Base-by-base conservation (phyloP, 2,888 invertebrate genomes). In the Scaptodrosophila latifasciaeformis region DNA sequence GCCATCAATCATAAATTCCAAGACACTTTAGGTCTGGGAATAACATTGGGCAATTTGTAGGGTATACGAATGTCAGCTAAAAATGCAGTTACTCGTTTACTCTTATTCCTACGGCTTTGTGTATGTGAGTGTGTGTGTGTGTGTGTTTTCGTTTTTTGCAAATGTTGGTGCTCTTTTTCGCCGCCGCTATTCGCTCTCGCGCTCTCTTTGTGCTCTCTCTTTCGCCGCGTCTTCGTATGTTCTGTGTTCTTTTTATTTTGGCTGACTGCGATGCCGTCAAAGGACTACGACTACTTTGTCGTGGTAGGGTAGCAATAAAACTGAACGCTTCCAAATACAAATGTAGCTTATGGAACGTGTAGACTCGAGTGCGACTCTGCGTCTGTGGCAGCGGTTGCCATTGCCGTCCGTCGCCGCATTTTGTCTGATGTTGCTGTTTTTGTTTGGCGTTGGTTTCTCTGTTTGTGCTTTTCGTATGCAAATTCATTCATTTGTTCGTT, bases 231-330 rank as follows among this genome's bases (percentile, higher is more conserved):
- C 10, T 29, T 6, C n/a, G 34, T n/a, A 5, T 6, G 7, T 34
- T 34, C n/a, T 50, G 50, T 19, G n/a, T n/a, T 62, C 52, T 42
- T 54, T 64, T 59, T 53, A 19, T 51, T 49, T 49, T 61, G 53
- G 31, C 43, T 59, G 45, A 54, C 47, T 18, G 29, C 34, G 29
- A 29, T 34, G 17, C 15, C 34, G 39, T 54, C 64, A 50, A 60
- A 67, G 66, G 67, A 67, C 67, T 58, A 56, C 42, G 44, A 54
- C 55, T 55, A 62, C 40, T 54, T 58, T 49, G 42, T 53, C 54
- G 58, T 43, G 51, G 58, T 60, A 65, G 70, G 70, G 70, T 65
- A 70, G 70, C 47, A 53, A 58, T 62, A 55, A 58, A 60, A 60
- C 61, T 57, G 47, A 65, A 65, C 35, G 47, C 61, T 61, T 61